phyloP scores from a whole-genome alignment of 2,797 vertebrate species.

The Danio kyathit region DNA sequence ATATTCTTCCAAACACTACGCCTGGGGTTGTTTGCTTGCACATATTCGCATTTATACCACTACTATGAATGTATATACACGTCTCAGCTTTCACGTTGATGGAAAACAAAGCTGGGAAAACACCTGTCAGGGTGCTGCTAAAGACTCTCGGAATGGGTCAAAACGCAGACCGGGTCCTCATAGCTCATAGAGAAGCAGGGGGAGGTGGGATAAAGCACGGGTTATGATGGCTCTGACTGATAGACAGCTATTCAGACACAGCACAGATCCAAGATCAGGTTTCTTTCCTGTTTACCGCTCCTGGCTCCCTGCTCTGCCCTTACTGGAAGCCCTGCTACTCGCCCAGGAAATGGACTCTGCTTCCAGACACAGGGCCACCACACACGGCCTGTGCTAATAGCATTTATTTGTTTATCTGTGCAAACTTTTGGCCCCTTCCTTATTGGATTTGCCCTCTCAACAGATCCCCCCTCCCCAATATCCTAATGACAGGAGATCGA shows the following conservation, averaged over 20 bases:
- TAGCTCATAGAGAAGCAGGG: slow-evolving; percentile 23
- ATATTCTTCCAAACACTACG: slow-evolving; percentile 43
- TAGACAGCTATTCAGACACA: slow-evolving; percentile 74
- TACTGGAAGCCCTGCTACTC: slow-evolving; percentile 83
- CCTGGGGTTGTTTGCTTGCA: slow-evolving; percentile 48
- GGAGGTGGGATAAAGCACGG: slow-evolving; percentile 45
- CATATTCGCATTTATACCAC: slow-evolving; percentile 32
- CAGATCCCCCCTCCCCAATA: slow-evolving; percentile 67
- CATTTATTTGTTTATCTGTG: slow-evolving; percentile 88
- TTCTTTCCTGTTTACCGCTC: slow-evolving; percentile 87
- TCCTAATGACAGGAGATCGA: slow-evolving; percentile 76
- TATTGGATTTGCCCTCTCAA: slow-evolving; percentile 81
- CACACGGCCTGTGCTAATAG: slow-evolving; percentile 78
- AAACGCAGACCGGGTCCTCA: background rate
- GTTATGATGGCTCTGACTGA: slow-evolving; percentile 63
- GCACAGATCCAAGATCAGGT: slow-evolving; percentile 82
- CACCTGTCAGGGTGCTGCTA: slow-evolving; percentile 32
- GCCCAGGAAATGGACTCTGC: slow-evolving; percentile 84
- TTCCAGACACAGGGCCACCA: slow-evolving; percentile 77
- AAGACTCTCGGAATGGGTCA: slow-evolving; percentile 24
- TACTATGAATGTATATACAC: slow-evolving; percentile 27
- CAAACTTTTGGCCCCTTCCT: slow-evolving; percentile 81
- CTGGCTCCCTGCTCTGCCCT: slow-evolving; percentile 73
- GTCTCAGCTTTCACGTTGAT: slow-evolving; percentile 16
- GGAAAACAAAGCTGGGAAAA: slow-evolving; percentile 36